Evolutionary conservation across 2,888 invertebrate genomes (phyloP).

Genomic region (Epinotia demarniana): DNA sequence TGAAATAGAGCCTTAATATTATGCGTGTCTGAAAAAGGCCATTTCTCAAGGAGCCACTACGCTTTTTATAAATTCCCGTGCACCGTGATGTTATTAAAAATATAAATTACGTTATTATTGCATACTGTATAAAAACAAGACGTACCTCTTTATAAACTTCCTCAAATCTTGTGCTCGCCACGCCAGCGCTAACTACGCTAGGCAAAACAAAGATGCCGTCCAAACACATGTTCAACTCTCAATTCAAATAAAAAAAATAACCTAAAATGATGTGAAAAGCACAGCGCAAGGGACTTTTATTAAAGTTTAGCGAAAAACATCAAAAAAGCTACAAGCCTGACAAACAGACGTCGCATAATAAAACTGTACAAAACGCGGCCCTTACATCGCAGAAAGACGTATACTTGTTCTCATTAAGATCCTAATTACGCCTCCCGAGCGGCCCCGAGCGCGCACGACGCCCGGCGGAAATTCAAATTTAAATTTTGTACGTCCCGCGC

Average conservation of each 20-base stretch:
- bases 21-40: slow-evolving; percentile 39
- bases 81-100: slow-evolving; percentile 44
- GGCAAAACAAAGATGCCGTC: slow-evolving; percentile 9
- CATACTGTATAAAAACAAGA: slow-evolving; percentile 6
- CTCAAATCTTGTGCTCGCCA: slow-evolving; percentile 3
- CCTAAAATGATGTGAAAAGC: slow-evolving; percentile 38
- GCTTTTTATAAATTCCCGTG: slow-evolving; percentile 36
- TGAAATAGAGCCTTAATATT: slow-evolving; percentile 44
- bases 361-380: slow-evolving; percentile 67
- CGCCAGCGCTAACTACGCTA: not conserved
- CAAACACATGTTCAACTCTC: slow-evolving; percentile 28
- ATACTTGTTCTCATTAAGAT: slow-evolving; percentile 77
- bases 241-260: slow-evolving; percentile 31
- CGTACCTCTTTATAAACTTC: not conserved
- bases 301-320: slow-evolving; percentile 44
- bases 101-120: slow-evolving; percentile 39
- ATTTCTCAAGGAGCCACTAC: slow-evolving; percentile 36
- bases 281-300: slow-evolving; percentile 43
- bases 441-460: slow-evolving; percentile 57
- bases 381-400: slow-evolving; percentile 61
- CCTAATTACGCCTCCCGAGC: slow-evolving; percentile 70
- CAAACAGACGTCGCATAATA: slow-evolving; percentile 69
- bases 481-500: slow-evolving; percentile 72
- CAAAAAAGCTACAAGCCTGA: slow-evolving; percentile 49
- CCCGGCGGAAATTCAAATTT: slow-evolving; percentile 78